phyloP scores from a whole-genome alignment of 2,888 invertebrate genomes.

The Diplolepis rosae region DNA sequence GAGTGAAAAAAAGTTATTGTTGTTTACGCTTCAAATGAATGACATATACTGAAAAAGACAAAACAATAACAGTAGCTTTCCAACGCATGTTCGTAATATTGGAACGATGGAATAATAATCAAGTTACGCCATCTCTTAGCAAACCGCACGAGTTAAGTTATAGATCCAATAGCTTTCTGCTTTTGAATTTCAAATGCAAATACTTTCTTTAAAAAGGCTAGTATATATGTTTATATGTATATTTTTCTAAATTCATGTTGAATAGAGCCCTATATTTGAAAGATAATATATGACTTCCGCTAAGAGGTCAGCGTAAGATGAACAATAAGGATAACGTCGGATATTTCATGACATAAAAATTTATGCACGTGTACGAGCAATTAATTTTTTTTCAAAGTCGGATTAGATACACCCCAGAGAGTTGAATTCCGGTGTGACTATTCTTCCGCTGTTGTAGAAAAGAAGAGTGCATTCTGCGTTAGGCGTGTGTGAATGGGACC shows the following conservation, averaged over 20 bases:
- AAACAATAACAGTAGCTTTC: too few species aligned
- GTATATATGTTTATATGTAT: neutral
- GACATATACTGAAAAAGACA: too few species aligned
- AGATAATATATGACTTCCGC: conserved; percentile 2
- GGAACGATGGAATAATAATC: neutral
- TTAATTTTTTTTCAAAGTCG: conserved; percentile 19
- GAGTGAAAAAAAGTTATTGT: too few species aligned
- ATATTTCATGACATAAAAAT: conserved; percentile 28
- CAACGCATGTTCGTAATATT: too few species aligned
- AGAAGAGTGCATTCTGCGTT: conserved; percentile 13
- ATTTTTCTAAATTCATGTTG: neutral
- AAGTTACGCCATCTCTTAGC: too few species aligned
- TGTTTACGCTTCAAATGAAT: too few species aligned
- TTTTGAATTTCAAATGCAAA: neutral
- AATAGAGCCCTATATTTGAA: neutral
- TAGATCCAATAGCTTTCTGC: neutral
- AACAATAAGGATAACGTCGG: neutral
- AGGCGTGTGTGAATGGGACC: conserved; percentile 19
- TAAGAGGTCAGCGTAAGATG: neutral
- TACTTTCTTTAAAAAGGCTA: neutral
- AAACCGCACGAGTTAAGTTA: neutral
- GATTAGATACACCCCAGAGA: conserved; percentile 23
- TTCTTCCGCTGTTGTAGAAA: conserved; percentile 23
- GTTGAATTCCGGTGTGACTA: conserved; percentile 23
- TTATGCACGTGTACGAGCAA: conserved; percentile 21